Evolutionary conservation across 2,797 vertebrate species (phyloP).

Genomic region (Dallia pectoralis): DNA sequence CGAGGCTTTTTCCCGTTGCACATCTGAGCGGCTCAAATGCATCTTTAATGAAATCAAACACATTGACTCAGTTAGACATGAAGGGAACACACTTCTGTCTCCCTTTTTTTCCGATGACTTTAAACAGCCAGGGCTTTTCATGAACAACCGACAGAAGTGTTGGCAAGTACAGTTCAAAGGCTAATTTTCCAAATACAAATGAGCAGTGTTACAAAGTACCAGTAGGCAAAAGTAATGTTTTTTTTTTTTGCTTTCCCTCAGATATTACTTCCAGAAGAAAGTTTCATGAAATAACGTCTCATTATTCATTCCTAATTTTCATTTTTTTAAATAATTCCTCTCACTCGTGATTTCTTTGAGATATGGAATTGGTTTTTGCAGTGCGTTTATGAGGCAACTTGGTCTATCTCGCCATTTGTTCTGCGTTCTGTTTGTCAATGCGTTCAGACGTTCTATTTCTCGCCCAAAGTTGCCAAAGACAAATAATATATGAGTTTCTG

Average conservation of each 20-base stretch:
- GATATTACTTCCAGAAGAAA: constrained; percentile 1
- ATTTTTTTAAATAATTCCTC: not conserved
- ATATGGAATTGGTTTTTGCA: constrained; percentile 7
- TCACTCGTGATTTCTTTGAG: constrained; percentile 7
- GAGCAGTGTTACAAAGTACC: constrained; percentile 50
- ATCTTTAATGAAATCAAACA: constrained; percentile 58
- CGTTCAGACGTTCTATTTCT: not conserved
- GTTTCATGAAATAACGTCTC: not conserved
- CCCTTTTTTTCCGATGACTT: constrained; percentile 45
- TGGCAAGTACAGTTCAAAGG: constrained; percentile 57
- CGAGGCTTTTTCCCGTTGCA: constrained; percentile 5
- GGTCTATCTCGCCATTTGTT: not conserved
- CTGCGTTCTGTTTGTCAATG: not conserved
- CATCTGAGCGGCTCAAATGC: constrained; percentile 50
- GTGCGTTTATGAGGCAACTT: not conserved
- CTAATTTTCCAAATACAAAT: constrained; percentile 59
- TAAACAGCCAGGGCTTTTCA: constrained; percentile 47
- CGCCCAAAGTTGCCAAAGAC: not conserved
- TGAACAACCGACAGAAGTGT: constrained; percentile 9
- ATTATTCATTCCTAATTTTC: no score
- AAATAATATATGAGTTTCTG: not conserved
- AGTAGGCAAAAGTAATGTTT: constrained; percentile 35
- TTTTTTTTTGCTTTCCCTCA: constrained; percentile 15
- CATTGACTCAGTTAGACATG: constrained; percentile 48
- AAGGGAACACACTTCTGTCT: constrained; percentile 39